phyloP scores from a whole-genome alignment of 2,888 invertebrate species.

The Calameuta idolon region DNA sequence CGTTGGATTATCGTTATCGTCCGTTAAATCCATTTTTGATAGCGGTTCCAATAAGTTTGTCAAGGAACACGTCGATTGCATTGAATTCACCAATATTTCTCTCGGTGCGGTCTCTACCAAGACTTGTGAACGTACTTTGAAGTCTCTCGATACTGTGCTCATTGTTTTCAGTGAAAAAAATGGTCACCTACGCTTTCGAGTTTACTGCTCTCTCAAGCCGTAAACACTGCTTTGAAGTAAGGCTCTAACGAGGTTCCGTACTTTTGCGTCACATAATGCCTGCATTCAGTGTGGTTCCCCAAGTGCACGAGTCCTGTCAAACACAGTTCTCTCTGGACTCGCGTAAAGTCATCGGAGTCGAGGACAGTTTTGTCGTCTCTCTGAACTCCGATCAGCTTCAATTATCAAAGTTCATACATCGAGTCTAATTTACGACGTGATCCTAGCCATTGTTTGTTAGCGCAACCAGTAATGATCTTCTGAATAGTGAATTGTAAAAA shows the following conservation, averaged over 20 bases:
- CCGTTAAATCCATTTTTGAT: background rate
- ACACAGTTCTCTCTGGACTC: background rate
- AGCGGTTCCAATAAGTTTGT: background rate
- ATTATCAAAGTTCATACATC: background rate
- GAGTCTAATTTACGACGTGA: background rate
- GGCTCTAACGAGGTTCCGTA: slow-evolving; percentile 47
- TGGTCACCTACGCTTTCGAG: background rate
- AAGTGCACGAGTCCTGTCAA: slow-evolving; percentile 17
- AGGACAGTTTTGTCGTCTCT: background rate
- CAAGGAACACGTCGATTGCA: background rate
- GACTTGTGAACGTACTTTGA: background rate
- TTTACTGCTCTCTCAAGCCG: slow-evolving; percentile 25
- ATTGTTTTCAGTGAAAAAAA: background rate
- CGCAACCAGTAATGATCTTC: background rate
- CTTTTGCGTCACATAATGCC: slow-evolving; percentile 42
- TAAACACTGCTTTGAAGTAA: slow-evolving; percentile 44
- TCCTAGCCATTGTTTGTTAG: background rate
- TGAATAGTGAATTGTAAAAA: background rate
- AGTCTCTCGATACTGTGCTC: background rate
- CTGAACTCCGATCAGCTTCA: background rate
- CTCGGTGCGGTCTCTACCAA: background rate
- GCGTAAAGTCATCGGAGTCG: background rate
- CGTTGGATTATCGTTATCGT: background rate
- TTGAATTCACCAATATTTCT: background rate
- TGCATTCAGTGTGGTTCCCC: slow-evolving; percentile 40